These are phyloP conservation scores for Antedon mediterranea DNA, from an alignment of 53 echinoderm and acorn worm genomes.

Conservation along the genomic window DNA sequence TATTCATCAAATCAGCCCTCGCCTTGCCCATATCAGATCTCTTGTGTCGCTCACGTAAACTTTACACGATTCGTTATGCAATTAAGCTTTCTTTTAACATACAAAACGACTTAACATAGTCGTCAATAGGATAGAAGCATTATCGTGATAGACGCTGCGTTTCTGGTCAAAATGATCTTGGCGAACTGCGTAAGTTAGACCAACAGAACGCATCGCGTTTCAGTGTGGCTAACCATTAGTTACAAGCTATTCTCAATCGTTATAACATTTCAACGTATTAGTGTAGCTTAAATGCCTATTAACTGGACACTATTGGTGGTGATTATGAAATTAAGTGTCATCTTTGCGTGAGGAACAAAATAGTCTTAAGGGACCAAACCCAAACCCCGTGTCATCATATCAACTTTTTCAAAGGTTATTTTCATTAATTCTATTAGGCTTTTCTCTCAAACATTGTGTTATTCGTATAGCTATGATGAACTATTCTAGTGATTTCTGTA, in stretches of 20 bases:
- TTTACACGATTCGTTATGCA: neutral
- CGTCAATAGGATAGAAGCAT: neutral
- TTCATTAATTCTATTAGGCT: too few species aligned
- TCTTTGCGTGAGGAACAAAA: neutral
- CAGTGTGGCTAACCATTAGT: neutral
- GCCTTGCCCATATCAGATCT: neutral
- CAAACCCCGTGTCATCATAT: too few species aligned
- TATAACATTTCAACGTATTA: neutral
- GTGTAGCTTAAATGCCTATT: neutral
- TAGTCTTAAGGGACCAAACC: neutral
- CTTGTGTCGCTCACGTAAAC: neutral
- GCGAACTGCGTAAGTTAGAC: neutral
- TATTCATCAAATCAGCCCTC: neutral
- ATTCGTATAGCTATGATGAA: too few species aligned
- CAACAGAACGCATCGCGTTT: neutral
- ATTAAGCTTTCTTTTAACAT: neutral
- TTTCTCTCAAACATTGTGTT: too few species aligned
- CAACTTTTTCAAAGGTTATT: too few species aligned
- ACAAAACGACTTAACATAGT: neutral
- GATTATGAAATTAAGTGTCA: neutral
- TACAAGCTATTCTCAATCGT: neutral
- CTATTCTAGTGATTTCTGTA: too few species aligned
- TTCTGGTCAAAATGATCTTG: too few species aligned
- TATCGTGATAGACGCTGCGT: neutral
- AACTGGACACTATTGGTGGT: neutral